These are phyloP conservation scores for Lasioglossum zephyrum DNA, from an alignment of 2,888 invertebrate genomes.

Conservation along the genomic window DNA sequence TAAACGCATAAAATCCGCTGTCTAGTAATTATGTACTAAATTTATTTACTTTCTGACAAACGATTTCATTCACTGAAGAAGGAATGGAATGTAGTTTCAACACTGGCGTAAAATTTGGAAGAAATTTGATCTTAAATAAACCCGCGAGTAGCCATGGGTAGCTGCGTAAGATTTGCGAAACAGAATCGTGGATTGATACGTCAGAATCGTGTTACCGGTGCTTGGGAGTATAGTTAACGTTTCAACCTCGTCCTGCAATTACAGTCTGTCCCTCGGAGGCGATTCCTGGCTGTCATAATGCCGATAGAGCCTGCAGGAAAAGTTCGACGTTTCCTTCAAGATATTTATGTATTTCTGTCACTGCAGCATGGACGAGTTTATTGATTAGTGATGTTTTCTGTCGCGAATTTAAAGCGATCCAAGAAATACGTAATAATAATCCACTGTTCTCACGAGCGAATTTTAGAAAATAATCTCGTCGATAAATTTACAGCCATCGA, in stretches of 20 bases:
- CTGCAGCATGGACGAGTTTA: constrained; percentile 45
- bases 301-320: constrained; percentile 59
- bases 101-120: neutral
- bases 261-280: constrained; percentile 70
- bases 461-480: neutral
- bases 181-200: constrained; percentile 74
- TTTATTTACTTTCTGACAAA: neutral
- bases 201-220: constrained; percentile 70
- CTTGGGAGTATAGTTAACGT: constrained; percentile 65
- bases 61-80: neutral
- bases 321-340: constrained; percentile 62
- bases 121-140: neutral
- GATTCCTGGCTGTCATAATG: constrained; percentile 66
- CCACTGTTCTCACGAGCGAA: neutral
- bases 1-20: no score
- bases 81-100: neutral
- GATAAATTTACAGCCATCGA: neutral
- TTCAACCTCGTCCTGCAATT: constrained; percentile 68
- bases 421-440: neutral
- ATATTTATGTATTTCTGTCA: constrained; percentile 59
- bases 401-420: neutral
- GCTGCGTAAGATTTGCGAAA: constrained; percentile 21
- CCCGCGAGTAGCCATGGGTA: neutral
- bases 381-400: constrained; percentile 16
- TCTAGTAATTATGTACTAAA: neutral